Base-by-base conservation (phyloP, 2,113 vertebrate species). In the Rafetus swinhoei region DNA sequence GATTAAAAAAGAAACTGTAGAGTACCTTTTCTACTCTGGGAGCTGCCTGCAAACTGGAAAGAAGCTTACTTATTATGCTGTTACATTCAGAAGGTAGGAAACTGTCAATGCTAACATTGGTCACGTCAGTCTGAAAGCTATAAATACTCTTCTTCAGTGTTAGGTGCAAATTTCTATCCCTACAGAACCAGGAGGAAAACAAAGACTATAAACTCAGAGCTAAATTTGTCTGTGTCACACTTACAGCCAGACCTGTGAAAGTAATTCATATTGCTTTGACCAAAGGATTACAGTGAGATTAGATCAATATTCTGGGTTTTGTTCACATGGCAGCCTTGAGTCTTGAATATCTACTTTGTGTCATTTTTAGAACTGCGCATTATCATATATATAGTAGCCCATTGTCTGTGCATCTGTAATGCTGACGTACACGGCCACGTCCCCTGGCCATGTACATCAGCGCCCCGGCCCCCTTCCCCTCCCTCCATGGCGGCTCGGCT, bases 181-280 rank as follows among this genome's bases (percentile, higher is more conserved):
- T 56, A 86, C 45, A 86, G 32, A 84, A 88, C 29, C 25, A 76
- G 32, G 54, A 84, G 25, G 50, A 93, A 91, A 92, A 85, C 14
- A 81, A 88, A 93, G 50, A 76, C 24, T 59, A 85, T 5, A 65
- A 13, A 88, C 77, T 69, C 55, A 85, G 91, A 93, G 90, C 88
- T 74, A 77, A 52, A 21, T 56, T 18, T 79, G 50, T 62, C 29
- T 35, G 10, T 50, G 53, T 76, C 74, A 76, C 9, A 76, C 12
- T 76, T 45, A 76, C n/a, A 76, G 39, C 35, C 11, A 12, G 72
- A 21, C 35, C 74, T 76, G 24, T 76, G 39, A 76, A 45, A 14
- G 22, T 50, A 76, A 76, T 50, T 14, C 45, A 24, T 7, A 25
- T 45, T 45, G 74, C 24, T 76, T 21, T 76, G 35, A 76, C 39